Percentiles rank a stretch among this genome's conserved stretches.
Conservation (phyloP, 2,797 vertebrate genomes). For the Mormyrus hasselquistii region DNA sequence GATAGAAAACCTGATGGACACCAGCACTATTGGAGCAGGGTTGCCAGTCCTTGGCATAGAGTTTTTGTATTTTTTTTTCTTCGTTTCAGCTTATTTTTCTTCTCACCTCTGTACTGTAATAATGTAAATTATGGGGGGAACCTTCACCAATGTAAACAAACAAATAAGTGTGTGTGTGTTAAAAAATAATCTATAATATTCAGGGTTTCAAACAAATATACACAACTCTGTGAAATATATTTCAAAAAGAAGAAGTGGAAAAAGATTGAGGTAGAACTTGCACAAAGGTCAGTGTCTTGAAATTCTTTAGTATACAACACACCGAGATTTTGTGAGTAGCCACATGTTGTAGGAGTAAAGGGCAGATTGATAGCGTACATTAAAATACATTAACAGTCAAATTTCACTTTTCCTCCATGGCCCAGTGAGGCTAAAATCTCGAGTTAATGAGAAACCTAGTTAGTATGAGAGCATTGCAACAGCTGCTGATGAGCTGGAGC, state of each 20-base stretch:
- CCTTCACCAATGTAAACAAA: not conserved
- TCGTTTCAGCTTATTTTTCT: not conserved
- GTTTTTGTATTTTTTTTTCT: not conserved
- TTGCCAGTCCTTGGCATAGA: not conserved
- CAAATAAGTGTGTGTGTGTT: not conserved
- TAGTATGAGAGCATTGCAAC: not conserved
- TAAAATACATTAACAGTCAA: not conserved
- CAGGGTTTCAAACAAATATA: not conserved
- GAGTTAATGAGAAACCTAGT: slow-evolving; percentile 14
- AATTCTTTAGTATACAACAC: not conserved
- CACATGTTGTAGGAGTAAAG: not conserved
- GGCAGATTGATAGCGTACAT: not conserved
- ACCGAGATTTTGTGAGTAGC: not conserved
- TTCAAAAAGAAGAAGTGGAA: not conserved
- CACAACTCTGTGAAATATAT: not conserved
- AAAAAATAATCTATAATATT: not conserved
- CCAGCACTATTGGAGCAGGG: not conserved
- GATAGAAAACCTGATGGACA: not conserved
- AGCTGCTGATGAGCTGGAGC: slow-evolving; percentile 1
- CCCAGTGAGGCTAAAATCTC: not conserved
- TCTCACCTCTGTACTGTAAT: not conserved
- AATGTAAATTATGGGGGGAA: not conserved
- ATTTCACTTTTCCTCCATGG: not conserved
- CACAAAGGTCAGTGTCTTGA: not conserved
- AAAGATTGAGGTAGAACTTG: not conserved